Conservation (phyloP, 2,113 vertebrate genomes). For the Pholis gunnellus region DNA sequence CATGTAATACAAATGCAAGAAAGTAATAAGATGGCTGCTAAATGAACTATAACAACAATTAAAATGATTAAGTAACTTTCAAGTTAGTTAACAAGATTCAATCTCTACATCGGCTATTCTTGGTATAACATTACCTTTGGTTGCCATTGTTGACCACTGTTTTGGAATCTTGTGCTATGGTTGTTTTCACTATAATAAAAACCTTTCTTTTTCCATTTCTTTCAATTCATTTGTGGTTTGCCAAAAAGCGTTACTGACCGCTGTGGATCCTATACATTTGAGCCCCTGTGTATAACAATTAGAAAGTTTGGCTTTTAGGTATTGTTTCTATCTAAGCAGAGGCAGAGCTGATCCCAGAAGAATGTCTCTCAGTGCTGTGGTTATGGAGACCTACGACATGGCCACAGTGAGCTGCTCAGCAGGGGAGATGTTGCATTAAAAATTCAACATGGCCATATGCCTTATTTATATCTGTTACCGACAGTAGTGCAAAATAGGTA, state of each 20-base stretch:
- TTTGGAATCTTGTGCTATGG: not conserved
- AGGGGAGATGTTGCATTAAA: constrained; percentile 60
- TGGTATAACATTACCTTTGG: constrained; percentile 53
- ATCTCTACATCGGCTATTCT: not conserved
- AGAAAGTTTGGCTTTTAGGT: not conserved
- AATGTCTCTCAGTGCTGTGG: constrained; percentile 40
- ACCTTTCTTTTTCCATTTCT: constrained; percentile 11
- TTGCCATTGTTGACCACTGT: constrained; percentile 47
- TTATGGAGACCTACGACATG: constrained; percentile 60
- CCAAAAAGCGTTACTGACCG: not conserved
- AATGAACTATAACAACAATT: not conserved
- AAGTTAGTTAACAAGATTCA: not conserved
- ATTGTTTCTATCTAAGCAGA: not conserved
- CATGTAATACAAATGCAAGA: not conserved
- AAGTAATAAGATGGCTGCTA: not conserved
- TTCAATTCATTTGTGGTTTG: not conserved
- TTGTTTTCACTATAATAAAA: constrained; percentile 17
- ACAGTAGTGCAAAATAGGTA: not conserved
- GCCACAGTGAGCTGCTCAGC: constrained; percentile 36
- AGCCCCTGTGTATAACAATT: not conserved
- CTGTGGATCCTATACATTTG: not conserved
- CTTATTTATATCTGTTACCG: constrained; percentile 18
- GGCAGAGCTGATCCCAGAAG: constrained; percentile 7
- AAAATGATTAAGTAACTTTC: not conserved
- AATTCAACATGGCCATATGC: constrained; percentile 30